Evolutionary conservation across 2,797 vertebrate species (phyloP).

Genomic region (Eutrigla gurnardus): DNA sequence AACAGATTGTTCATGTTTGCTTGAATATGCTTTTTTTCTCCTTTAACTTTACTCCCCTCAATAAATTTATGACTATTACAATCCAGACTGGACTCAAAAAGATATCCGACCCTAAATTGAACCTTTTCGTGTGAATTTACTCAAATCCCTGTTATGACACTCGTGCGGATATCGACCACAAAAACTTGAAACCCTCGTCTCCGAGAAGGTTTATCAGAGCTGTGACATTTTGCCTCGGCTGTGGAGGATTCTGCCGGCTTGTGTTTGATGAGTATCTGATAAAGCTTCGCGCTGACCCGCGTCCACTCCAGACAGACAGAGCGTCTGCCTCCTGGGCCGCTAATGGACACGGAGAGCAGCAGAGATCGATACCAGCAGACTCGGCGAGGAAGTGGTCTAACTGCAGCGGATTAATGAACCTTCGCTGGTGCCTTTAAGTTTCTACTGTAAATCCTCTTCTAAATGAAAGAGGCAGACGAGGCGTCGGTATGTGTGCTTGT

Average conservation of each 20-base stretch:
- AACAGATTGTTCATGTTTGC: not conserved
- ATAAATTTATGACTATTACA: not conserved
- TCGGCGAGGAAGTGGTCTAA: constrained; percentile 47
- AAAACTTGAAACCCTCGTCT: constrained; percentile 20
- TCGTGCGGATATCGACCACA: constrained; percentile 16
- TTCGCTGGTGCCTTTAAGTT: constrained; percentile 56
- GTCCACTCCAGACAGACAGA: constrained; percentile 74
- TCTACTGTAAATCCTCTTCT: constrained; percentile 36
- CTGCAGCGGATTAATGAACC: constrained; percentile 61
- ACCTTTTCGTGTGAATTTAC: not conserved
- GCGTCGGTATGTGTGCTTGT: not conserved
- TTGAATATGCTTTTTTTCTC: not conserved
- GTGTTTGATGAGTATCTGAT: constrained; percentile 62
- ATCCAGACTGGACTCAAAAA: not conserved
- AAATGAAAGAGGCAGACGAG: constrained; percentile 24
- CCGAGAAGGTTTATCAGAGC: constrained; percentile 11
- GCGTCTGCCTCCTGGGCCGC: constrained; percentile 84
- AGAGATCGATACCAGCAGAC: constrained; percentile 83
- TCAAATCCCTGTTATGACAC: constrained; percentile 19
- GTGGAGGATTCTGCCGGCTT: constrained; percentile 27
- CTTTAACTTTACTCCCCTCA: not conserved
- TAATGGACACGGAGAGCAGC: constrained; percentile 83
- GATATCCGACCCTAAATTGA: not conserved
- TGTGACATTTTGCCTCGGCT: constrained; percentile 48
- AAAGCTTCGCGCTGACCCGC: constrained; percentile 43